These are phyloP conservation scores for Cherax quadricarinatus DNA, from an alignment of 1,140 invertebrate species.

Conservation along the genomic window DNA sequence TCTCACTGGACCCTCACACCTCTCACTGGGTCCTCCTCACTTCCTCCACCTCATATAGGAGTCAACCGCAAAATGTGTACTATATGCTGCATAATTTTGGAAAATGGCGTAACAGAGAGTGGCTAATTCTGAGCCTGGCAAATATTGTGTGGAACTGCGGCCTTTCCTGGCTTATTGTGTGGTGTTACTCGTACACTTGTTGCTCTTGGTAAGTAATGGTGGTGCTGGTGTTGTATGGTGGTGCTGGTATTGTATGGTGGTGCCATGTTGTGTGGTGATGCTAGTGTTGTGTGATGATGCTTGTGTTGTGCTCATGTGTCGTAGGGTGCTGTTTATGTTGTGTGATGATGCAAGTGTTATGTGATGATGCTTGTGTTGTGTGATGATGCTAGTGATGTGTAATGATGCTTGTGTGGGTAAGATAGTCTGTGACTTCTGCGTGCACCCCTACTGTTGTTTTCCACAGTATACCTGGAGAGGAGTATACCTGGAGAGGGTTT, in stretches of 20 bases:
- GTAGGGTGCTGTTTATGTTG: no score
- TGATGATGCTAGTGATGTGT: no score
- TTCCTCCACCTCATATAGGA: not conserved
- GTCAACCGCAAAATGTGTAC: slow-evolving; percentile 30
- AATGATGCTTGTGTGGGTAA: no score
- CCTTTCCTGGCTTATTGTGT: not conserved
- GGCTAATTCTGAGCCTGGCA: slow-evolving; percentile 3
- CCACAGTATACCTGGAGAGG: no score
- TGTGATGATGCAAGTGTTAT: no score
- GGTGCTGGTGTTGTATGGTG: not conserved
- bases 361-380: no score
- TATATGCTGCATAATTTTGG: slow-evolving; percentile 50
- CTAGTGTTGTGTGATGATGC: not conserved
- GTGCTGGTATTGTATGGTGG: not conserved
- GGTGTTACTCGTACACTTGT: no score
- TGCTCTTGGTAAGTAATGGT: not conserved
- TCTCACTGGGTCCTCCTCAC: not conserved
- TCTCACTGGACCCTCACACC: no score
- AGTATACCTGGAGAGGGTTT: no score
- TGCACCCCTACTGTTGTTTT: no score
- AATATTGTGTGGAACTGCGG: slow-evolving; percentile 4
- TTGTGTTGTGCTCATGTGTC: not conserved
- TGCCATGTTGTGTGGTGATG: not conserved
- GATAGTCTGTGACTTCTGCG: no score
- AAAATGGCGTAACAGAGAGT: slow-evolving; percentile 25